phyloP scores from a whole-genome alignment of 2,113 vertebrate genomes.

The Chionomys nivalis region DNA sequence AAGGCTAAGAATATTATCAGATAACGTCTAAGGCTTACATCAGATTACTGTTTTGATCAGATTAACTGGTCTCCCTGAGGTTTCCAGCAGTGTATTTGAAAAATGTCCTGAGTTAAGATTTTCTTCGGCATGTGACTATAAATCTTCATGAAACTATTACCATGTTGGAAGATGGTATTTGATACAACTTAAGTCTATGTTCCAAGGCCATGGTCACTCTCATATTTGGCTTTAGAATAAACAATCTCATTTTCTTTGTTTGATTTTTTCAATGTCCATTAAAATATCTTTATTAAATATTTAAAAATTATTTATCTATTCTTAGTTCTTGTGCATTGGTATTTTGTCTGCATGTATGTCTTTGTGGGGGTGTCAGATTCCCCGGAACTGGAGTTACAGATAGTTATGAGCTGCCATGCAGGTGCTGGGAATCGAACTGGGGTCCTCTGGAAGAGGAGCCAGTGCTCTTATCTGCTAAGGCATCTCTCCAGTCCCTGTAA shows the following conservation, averaged over 20 bases:
- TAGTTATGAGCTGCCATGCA: neutral
- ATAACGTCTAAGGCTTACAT: neutral
- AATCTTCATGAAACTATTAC: neutral
- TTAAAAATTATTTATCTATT: neutral
- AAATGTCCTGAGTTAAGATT: neutral
- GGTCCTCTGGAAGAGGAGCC: neutral
- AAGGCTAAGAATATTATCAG: neutral
- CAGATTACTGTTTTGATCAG: neutral
- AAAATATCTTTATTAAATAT: neutral
- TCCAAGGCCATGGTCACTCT: too few relatives aligned
- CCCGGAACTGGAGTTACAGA: neutral
- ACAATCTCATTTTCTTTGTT: neutral
- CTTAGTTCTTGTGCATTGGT: neutral
- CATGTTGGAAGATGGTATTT: neutral
- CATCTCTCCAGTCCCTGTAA: neutral
- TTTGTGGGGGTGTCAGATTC: neutral
- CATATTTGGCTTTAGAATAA: neutral
- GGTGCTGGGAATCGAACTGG: neutral
- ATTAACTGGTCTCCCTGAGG: neutral
- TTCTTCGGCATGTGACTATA: neutral
- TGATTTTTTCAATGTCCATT: neutral
- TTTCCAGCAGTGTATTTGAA: neutral
- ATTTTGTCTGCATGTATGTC: neutral
- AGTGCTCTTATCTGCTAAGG: neutral
- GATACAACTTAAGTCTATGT: neutral